Conservation (phyloP, 2,888 invertebrate species). For the Boloria selene region DNA sequence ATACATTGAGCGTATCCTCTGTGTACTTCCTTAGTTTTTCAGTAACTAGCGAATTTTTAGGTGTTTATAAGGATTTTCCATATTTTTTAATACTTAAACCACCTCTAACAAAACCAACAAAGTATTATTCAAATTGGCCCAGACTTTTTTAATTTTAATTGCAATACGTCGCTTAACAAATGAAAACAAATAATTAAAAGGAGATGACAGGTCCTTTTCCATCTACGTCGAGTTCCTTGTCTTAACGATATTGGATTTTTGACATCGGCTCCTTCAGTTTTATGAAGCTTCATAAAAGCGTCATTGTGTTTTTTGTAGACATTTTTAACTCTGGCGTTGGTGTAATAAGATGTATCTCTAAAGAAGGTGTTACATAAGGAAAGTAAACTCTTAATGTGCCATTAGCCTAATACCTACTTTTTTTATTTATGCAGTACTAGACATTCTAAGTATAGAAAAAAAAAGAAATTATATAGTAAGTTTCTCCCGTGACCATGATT, state of each 20-base stretch:
- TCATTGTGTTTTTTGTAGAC: slow-evolving; percentile 38
- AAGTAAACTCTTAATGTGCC: slow-evolving; percentile 36
- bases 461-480: too few relatives aligned
- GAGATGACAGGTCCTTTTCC: slow-evolving; percentile 9
- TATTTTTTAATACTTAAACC: too few relatives aligned
- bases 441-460: too few relatives aligned
- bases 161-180: not conserved
- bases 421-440: too few relatives aligned
- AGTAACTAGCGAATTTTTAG: too few relatives aligned
- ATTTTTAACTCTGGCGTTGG: slow-evolving; percentile 32
- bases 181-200: not conserved
- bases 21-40: too few relatives aligned
- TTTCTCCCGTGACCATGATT: too few relatives aligned
- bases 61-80: too few relatives aligned
- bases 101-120: too few relatives aligned
- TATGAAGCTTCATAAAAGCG: slow-evolving; percentile 37
- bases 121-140: too few relatives aligned
- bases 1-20: too few relatives aligned
- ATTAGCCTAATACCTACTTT: slow-evolving; percentile 10
- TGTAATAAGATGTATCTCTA: slow-evolving; percentile 28
- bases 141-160: not conserved
- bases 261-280: slow-evolving; percentile 35
- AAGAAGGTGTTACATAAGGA: slow-evolving; percentile 34
- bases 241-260: slow-evolving; percentile 35
- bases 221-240: slow-evolving; percentile 23